Evolutionary conservation across 1,140 invertebrate species (phyloP).

Genomic region (Cydia strobilella): DNA sequence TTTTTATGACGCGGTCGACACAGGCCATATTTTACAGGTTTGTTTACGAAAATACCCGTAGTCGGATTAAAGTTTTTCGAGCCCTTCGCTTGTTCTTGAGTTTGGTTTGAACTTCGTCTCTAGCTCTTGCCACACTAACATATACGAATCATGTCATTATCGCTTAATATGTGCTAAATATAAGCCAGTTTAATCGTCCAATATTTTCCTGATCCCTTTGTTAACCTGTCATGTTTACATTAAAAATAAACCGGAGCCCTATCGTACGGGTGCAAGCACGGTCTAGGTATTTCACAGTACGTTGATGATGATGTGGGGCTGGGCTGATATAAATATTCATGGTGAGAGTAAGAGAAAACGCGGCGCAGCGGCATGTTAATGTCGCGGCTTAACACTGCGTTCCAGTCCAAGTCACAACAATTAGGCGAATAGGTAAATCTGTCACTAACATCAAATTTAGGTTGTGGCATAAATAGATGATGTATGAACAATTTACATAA

Average conservation of each 20-base stretch:
- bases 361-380: constrained; percentile 59
- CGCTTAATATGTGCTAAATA: too few relatives aligned
- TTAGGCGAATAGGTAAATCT: background rate
- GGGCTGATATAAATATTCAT: constrained; percentile 72
- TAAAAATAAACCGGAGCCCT: constrained; percentile 36
- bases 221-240: constrained; percentile 3
- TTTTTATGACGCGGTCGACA: too few relatives aligned
- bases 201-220: background rate
- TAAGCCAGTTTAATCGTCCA: background rate
- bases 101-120: too few relatives aligned
- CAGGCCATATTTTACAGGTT: too few relatives aligned
- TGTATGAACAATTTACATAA: too few relatives aligned
- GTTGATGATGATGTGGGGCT: constrained; percentile 44
- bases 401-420: constrained; percentile 42
- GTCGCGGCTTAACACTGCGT: constrained; percentile 57
- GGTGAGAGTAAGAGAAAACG: constrained; percentile 57
- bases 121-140: too few relatives aligned
- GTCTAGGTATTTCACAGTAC: constrained; percentile 34
- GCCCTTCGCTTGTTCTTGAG: too few relatives aligned
- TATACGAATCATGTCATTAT: too few relatives aligned
- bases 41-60: too few relatives aligned
- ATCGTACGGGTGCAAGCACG: constrained; percentile 25
- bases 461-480: too few relatives aligned
- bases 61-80: too few relatives aligned
- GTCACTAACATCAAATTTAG: background rate